phyloP scores from a whole-genome alignment of 2,888 invertebrate genomes.

The Dolichopus griseipennis region DNA sequence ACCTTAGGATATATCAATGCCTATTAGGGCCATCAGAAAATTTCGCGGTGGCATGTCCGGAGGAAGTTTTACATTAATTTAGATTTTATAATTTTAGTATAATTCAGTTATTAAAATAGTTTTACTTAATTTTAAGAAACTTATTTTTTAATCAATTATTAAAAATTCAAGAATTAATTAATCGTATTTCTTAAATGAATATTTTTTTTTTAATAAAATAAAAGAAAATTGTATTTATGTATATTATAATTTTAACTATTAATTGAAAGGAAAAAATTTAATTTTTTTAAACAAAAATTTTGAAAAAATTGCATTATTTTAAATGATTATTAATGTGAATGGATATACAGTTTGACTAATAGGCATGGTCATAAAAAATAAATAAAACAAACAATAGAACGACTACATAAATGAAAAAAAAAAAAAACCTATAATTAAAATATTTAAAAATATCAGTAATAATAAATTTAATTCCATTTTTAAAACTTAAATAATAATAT shows the following conservation, averaged over 20 bases:
- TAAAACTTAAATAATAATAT: too few species aligned
- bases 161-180: neutral
- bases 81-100: neutral
- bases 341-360: neutral
- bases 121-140: neutral
- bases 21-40: slow-evolving; percentile 7
- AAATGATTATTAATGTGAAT: neutral
- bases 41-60: neutral
- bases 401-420: neutral
- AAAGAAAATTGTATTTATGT: neutral
- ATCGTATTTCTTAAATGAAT: neutral
- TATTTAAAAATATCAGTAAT: too few species aligned
- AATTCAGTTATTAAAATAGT: slow-evolving; percentile 4
- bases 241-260: neutral
- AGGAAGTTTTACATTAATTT: slow-evolving; percentile 9
- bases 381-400: neutral
- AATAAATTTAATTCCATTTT: too few species aligned
- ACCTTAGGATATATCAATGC: slow-evolving; percentile 8
- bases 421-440: too few species aligned
- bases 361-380: neutral
- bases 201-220: neutral
- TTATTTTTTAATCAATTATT: neutral
- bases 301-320: neutral
- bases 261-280: neutral
- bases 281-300: too few species aligned